These are phyloP conservation scores for Vipera latastei DNA, from an alignment of 2,797 vertebrate species.

Conservation along the genomic window DNA sequence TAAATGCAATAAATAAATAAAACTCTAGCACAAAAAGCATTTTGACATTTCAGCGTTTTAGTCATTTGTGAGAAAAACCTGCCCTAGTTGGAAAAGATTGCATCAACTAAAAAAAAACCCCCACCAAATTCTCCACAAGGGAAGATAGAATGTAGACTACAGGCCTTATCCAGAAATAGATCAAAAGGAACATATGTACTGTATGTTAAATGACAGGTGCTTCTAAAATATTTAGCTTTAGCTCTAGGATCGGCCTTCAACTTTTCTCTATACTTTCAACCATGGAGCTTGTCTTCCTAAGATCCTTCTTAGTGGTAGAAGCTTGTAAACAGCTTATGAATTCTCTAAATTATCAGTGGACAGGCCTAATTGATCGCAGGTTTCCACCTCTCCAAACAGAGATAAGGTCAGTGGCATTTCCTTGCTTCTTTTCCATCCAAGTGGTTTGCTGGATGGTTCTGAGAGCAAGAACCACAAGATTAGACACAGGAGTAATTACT, in stretches of 20 bases:
- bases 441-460: conserved; percentile 60
- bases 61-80: neutral
- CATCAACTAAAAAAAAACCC: neutral
- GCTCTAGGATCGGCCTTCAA: neutral
- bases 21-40: neutral
- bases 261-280: neutral
- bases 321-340: conserved; percentile 11
- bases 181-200: neutral
- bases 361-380: neutral
- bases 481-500: conserved; percentile 78
- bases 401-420: conserved; percentile 36
- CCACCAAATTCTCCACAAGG: neutral
- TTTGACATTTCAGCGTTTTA: neutral
- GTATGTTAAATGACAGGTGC: neutral
- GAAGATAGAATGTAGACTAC: neutral
- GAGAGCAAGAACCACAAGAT: conserved; percentile 71
- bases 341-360: neutral
- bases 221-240: neutral
- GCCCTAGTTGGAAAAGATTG: neutral
- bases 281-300: neutral
- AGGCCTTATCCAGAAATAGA: neutral
- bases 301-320: neutral
- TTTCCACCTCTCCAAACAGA: conserved; percentile 37
- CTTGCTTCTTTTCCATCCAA: conserved; percentile 17
- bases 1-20: neutral